A percentile compares a stretch with the other conserved stretches of the same genome.
These are phyloP conservation scores for Cerastis leucographa DNA, from an alignment of 2,888 invertebrate genomes.

Conservation along the genomic window DNA sequence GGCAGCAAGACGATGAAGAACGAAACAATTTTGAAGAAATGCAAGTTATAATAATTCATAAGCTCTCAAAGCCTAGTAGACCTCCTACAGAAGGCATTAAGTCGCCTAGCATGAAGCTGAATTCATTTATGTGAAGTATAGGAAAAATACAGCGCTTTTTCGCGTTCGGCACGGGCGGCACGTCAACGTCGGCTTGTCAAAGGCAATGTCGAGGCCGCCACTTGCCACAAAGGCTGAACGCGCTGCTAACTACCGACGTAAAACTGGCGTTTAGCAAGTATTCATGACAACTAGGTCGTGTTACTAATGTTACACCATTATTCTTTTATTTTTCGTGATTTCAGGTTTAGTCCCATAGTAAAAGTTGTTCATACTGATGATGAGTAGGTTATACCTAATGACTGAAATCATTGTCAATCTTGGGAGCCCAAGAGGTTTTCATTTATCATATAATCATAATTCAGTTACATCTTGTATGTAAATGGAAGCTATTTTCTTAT, in stretches of 20 bases:
- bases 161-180: neutral
- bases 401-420: neutral
- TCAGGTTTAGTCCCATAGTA: neutral
- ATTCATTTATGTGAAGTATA: constrained; percentile 2
- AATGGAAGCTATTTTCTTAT: neutral
- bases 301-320: constrained; percentile 14
- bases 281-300: constrained; percentile 27
- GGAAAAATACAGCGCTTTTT: constrained; percentile 25
- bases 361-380: neutral
- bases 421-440: neutral
- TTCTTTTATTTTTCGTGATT: neutral
- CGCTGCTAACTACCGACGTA: constrained; percentile 9
- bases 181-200: constrained; percentile 44
- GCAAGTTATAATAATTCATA: neutral
- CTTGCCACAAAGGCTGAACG: constrained; percentile 44
- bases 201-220: constrained; percentile 47
- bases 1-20: neutral
- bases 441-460: too few relatives aligned
- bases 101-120: neutral
- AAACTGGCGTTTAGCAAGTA: constrained; percentile 12
- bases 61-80: neutral
- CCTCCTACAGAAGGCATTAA: neutral
- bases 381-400: neutral
- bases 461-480: neutral
- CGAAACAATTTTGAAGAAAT: neutral